Evolutionary conservation across 2,888 invertebrate species (phyloP).

Genomic region (Gymnosoma rotundatum): DNA sequence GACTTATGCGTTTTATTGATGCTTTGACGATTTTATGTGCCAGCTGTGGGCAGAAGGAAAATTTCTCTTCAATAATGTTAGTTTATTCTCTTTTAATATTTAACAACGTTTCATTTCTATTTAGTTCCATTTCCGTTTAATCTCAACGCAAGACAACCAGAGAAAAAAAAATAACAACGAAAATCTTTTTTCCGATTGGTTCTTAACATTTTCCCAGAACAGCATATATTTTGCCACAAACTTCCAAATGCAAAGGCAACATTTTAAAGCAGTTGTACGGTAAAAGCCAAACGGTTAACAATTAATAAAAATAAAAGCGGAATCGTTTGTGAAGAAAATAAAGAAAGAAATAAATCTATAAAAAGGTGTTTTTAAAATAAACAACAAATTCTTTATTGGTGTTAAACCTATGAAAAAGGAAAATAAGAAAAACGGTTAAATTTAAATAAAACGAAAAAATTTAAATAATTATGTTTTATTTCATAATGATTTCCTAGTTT

Average conservation of each 20-base stretch:
- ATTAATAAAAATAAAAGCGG: constrained; percentile 9
- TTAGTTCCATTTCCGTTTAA: constrained; percentile 8
- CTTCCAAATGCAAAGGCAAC: too few species aligned
- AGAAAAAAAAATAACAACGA: too few species aligned
- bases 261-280: constrained; percentile 61
- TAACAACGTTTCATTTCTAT: constrained; percentile 5
- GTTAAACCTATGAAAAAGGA: background rate
- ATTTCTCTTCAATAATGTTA: too few species aligned
- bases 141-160: background rate
- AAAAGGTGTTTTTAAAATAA: too few species aligned
- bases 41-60: background rate
- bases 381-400: background rate
- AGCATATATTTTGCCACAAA: constrained; percentile 54
- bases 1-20: too few species aligned
- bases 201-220: constrained; percentile 50
- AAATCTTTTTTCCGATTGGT: constrained; percentile 41
- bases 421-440: background rate
- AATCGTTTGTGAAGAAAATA: background rate
- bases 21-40: too few species aligned
- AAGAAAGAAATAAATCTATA: too few species aligned
- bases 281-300: constrained; percentile 51
- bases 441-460: background rate
- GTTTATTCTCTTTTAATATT: background rate
- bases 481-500: background rate
- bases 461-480: constrained; percentile 3